Evolutionary conservation across 2,888 invertebrate genomes (phyloP).

Genomic region (Melinaea marsaeus): DNA sequence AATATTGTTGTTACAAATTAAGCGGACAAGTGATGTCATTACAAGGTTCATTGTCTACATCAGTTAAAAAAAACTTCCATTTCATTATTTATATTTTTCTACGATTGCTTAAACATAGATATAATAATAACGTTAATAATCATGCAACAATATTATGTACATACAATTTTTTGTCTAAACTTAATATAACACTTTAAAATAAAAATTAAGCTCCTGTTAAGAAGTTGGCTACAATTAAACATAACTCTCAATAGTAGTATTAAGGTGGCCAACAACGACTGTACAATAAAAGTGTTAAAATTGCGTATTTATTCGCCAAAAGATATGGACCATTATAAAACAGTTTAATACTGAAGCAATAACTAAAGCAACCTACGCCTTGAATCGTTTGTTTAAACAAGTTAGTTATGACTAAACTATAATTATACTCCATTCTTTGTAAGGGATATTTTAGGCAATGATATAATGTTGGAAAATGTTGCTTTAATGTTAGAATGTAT

Average conservation of each 20-base stretch:
- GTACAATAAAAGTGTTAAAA: slow-evolving; percentile 56
- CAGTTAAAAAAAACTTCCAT: too few relatives aligned
- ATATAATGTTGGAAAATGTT: background rate
- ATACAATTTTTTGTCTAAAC: too few relatives aligned
- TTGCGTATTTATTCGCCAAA: slow-evolving; percentile 57
- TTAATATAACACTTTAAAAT: too few relatives aligned
- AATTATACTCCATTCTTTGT: slow-evolving; percentile 9
- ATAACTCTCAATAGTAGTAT: slow-evolving; percentile 18
- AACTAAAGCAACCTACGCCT: slow-evolving; percentile 37
- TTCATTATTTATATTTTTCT: too few relatives aligned
- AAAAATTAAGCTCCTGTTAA: background rate
- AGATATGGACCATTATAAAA: slow-evolving; percentile 65
- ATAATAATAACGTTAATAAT: too few relatives aligned
- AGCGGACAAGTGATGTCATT: too few relatives aligned
- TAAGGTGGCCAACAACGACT: slow-evolving; percentile 33
- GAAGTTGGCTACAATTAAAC: slow-evolving; percentile 8
- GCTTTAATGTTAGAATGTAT: background rate
- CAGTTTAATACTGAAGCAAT: slow-evolving; percentile 63
- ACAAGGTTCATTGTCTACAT: too few relatives aligned
- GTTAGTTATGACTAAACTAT: slow-evolving; percentile 17
- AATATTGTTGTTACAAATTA: too few relatives aligned
- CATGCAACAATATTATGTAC: too few relatives aligned
- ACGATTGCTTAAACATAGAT: too few relatives aligned
- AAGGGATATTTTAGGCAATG: slow-evolving; percentile 13
- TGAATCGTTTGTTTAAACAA: slow-evolving; percentile 30